Evolutionary conservation across 1,140 invertebrate species (phyloP), one percentile per base, ranked within the genome.

Genomic region (Drosophila trapezifrons): DNA sequence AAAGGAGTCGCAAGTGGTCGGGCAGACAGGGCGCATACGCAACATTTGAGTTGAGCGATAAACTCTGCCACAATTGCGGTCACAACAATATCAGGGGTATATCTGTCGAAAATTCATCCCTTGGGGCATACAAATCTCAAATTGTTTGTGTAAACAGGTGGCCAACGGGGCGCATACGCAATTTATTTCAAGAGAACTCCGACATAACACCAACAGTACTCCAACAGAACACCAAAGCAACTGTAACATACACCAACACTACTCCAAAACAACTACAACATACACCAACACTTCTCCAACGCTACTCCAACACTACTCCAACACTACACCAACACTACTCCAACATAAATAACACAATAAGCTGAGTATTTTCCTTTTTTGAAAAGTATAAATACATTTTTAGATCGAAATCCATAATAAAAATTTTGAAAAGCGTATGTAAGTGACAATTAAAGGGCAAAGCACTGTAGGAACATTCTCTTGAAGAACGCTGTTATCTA

Each of bases 11-110:
- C 20, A 32, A 67, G 42, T 69, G 40, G n/a, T 32, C 25, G 22
- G 46, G 40, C 67, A 7, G 35, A 56, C 64, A 46, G 49, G 67
- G 67, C 67, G 67, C 67, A 71, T 71, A 71, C 67, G 67, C 67
- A 70, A 71, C 17, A 70, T 70, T 70, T n/a, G 29, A 20, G 65
- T 17, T 22, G 66, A 45, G 63, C 25, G 32, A 65, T 13, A 32
- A 32, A 25, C 20, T 20, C 15, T 25, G 12, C 25, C 17, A 32
- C 18, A 17, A 18, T 38, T 37, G 22, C 32, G 35, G 65, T 38
- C 49, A 12, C 45, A 37, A 45, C 12, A 27, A 17, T 29, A 49
- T 7, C 29, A 10, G 10, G 20, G 20, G 3, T 17, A 55, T 32
- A 52, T 13, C 18, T 7, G 49, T 5, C 35, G 18, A 35, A 22